Conservation (phyloP, 1,140 invertebrate species). For the Latrodectus geometricus region DNA sequence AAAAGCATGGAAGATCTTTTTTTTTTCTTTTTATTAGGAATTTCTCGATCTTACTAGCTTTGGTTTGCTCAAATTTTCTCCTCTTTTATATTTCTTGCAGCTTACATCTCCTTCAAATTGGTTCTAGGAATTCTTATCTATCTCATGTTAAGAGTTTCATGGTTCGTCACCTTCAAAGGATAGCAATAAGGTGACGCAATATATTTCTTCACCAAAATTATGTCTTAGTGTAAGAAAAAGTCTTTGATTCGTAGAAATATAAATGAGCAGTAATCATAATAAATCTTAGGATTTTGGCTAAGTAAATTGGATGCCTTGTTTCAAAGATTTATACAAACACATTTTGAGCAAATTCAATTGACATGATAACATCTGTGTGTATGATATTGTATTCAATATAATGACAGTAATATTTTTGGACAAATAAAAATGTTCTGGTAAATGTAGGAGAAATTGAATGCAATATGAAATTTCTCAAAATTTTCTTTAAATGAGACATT, state of each 20-base stretch:
- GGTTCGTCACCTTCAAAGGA: neutral
- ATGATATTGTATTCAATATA: too few relatives aligned
- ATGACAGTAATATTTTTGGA: too few relatives aligned
- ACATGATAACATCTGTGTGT: too few relatives aligned
- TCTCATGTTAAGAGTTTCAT: neutral
- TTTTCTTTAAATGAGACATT: too few relatives aligned
- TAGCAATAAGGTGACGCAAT: neutral
- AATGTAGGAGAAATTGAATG: too few relatives aligned
- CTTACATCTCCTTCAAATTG: neutral
- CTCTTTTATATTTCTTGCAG: neutral
- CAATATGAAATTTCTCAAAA: too few relatives aligned
- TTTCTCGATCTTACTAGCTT: neutral
- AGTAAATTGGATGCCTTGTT: too few relatives aligned
- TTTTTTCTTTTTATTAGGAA: neutral
- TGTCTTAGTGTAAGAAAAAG: neutral
- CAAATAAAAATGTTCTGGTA: too few relatives aligned
- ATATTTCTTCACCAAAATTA: neutral
- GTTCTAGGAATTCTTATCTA: neutral
- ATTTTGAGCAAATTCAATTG: too few relatives aligned
- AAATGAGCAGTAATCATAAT: neutral
- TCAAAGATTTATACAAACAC: too few relatives aligned
- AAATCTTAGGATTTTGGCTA: too few relatives aligned
- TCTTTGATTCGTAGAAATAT: neutral
- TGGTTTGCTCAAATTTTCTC: neutral
- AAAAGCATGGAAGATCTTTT: neutral